Evolutionary conservation across 2,113 vertebrate genomes (phyloP).

Genomic region (Polypterus senegalus): DNA sequence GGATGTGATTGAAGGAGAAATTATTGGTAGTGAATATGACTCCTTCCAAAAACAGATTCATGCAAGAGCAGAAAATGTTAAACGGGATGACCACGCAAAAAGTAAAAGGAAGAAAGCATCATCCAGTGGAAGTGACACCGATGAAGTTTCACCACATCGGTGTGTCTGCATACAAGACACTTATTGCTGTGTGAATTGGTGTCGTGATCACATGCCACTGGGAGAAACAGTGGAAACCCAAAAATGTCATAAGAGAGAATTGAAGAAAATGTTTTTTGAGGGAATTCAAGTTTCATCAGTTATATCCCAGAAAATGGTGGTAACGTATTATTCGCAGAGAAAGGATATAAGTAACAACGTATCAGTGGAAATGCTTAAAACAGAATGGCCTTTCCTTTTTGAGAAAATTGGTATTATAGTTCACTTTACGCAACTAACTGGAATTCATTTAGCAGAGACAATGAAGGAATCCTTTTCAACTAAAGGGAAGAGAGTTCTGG

Average conservation of each 20-base stretch:
- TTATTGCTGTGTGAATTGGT: constrained; percentile 15
- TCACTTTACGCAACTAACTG: constrained; percentile 16
- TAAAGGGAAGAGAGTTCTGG: constrained; percentile 1
- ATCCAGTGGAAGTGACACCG: constrained; percentile 14
- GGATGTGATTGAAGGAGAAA: too few relatives aligned
- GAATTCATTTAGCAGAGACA: constrained; percentile 3
- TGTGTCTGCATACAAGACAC: constrained; percentile 2
- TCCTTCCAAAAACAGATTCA: constrained; percentile 14
- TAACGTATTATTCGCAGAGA: constrained; percentile 13
- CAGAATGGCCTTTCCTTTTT: constrained; percentile 14
- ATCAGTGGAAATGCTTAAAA: neutral
- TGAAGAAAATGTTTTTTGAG: constrained; percentile 16
- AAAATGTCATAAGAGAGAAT: constrained; percentile 15
- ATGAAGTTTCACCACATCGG: constrained; percentile 8
- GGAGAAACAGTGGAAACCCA: constrained; percentile 13
- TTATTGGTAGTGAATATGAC: constrained; percentile 18
- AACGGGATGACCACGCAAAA: constrained; percentile 10
- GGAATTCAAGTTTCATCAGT: constrained; percentile 2
- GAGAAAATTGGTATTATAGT: constrained; percentile 7
- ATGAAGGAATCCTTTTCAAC: neutral
- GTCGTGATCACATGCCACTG: constrained; percentile 3
- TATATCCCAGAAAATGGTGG: constrained; percentile 12
- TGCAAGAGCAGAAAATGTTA: constrained; percentile 12
- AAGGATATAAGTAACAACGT: constrained; percentile 13
- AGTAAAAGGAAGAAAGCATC: constrained; percentile 10